phyloP scores from a whole-genome alignment of 2,113 vertebrate species.

The Bothrops jararaca region DNA sequence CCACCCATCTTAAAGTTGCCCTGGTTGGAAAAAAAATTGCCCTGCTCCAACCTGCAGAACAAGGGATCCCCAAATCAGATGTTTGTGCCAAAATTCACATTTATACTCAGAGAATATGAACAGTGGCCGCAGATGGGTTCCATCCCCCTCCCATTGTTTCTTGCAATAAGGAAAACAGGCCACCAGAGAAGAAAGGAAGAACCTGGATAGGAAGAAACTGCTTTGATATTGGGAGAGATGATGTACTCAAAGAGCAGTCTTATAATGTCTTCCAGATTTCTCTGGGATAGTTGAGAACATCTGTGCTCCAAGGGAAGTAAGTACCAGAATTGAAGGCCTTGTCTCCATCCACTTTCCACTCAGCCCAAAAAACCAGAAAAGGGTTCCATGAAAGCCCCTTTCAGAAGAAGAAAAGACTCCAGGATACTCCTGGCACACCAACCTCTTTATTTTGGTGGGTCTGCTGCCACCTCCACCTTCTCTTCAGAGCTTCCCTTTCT shows the following conservation, averaged over 20 bases:
- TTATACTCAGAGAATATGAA: not conserved
- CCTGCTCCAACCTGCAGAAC: not conserved
- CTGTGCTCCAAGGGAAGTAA: not conserved
- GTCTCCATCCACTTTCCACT: not conserved
- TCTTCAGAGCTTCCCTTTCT: conserved; percentile 91
- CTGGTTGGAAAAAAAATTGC: not conserved
- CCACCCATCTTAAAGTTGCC: not conserved
- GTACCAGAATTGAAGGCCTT: too few species aligned
- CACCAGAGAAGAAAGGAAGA: not conserved
- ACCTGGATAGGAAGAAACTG: not conserved
- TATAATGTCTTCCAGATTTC: not conserved
- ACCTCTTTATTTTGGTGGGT: conserved; percentile 99
- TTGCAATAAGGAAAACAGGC: not conserved
- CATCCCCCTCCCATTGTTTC: not conserved
- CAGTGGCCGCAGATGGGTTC: not conserved
- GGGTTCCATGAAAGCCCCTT: not conserved
- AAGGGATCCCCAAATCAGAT: not conserved
- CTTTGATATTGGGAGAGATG: not conserved
- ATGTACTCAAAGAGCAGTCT: not conserved
- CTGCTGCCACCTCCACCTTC: conserved; percentile 97
- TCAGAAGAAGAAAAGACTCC: not conserved
- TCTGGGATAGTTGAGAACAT: not conserved
- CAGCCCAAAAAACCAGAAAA: not conserved
- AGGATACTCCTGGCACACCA: conserved; percentile 20
- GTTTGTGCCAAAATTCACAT: not conserved